phyloP scores from a whole-genome alignment of 2,113 vertebrate genomes.

The Catharus bicknelli region DNA sequence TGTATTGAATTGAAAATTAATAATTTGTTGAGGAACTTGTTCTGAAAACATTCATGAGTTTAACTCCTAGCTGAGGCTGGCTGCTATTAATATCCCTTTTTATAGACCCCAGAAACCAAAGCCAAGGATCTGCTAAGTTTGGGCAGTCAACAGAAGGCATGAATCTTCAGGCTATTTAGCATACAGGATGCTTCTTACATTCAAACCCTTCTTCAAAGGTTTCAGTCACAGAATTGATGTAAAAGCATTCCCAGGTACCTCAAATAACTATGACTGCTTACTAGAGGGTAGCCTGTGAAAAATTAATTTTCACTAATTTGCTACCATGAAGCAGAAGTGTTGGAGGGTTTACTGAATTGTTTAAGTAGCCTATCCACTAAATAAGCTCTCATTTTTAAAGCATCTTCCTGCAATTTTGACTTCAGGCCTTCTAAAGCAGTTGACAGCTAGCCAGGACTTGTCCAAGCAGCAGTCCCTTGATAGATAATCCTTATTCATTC shows the following conservation, averaged over 20 bases:
- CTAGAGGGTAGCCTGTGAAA: neutral
- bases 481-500: neutral
- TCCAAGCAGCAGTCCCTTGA: neutral
- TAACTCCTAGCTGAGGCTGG: neutral
- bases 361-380: neutral
- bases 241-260: neutral
- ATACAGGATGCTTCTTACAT: neutral
- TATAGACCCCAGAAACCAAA: neutral
- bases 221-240: neutral
- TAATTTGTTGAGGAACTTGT: neutral
- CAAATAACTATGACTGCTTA: neutral
- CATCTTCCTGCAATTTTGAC: neutral
- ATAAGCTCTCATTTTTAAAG: neutral
- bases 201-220: neutral
- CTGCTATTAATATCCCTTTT: neutral
- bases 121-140: neutral
- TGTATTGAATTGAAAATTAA: neutral
- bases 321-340: neutral
- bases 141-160: neutral
- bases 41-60: conserved; percentile 1
- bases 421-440: neutral
- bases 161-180: neutral
- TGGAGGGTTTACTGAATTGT: neutral
- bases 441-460: neutral
- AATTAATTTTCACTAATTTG: neutral